These are phyloP conservation scores for Clarias magur DNA, from an alignment of 2,113 vertebrate species.

Conservation along the genomic window DNA sequence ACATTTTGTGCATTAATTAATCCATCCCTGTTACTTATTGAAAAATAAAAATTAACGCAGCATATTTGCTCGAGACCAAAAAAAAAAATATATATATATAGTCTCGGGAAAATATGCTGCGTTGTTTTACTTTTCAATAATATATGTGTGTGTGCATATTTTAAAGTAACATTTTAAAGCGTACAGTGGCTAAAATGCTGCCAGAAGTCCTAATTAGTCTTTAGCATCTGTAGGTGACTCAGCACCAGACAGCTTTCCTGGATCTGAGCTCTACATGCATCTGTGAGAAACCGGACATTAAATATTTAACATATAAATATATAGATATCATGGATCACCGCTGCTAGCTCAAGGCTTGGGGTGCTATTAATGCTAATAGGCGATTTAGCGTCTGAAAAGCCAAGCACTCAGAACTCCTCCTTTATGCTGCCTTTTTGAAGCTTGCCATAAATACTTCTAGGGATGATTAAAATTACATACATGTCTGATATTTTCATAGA, in stretches of 20 bases:
- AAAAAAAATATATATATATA: too few relatives aligned
- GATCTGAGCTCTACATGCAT: background rate
- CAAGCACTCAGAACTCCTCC: background rate
- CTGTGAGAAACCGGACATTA: background rate
- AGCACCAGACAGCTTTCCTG: background rate
- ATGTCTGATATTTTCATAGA: conserved; percentile 4
- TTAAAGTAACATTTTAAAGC: background rate
- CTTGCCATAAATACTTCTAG: conserved; percentile 23
- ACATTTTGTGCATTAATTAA: background rate
- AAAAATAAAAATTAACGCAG: background rate
- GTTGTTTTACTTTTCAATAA: too few relatives aligned
- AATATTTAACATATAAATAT: conserved; percentile 6
- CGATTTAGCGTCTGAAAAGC: conserved; percentile 34
- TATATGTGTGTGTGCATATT: background rate
- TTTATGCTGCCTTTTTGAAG: conserved; percentile 7
- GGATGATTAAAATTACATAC: conserved; percentile 20
- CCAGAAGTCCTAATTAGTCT: background rate
- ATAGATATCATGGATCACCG: background rate
- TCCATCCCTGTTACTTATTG: too few relatives aligned
- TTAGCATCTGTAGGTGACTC: background rate
- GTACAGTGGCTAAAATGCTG: background rate
- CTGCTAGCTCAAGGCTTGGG: background rate
- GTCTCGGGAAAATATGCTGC: too few relatives aligned
- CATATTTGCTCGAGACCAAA: too few relatives aligned
- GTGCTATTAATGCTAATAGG: conserved; percentile 32